Conservation (phyloP, 2,113 vertebrate species). For the Corvus moneduloides region DNA sequence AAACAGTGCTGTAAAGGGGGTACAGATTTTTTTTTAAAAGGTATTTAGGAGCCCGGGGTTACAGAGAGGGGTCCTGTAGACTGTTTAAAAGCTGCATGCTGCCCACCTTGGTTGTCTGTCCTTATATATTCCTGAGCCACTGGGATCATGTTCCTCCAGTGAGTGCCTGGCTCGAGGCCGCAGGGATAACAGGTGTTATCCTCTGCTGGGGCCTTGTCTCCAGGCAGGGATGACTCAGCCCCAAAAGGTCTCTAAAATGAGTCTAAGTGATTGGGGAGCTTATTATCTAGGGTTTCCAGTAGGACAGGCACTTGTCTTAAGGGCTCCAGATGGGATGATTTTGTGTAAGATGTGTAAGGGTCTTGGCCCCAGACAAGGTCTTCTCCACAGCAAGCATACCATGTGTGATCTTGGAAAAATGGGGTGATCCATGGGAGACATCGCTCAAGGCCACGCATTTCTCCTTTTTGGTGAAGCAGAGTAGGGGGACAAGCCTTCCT, state of each 20-base stretch:
- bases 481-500: neutral
- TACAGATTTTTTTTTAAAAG: neutral
- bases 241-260: neutral
- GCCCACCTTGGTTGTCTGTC: neutral
- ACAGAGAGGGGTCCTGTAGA: neutral
- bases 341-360: rapidly evolving
- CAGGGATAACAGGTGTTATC: constrained; percentile 17
- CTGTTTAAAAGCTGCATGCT: neutral
- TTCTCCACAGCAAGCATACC: rapidly evolving
- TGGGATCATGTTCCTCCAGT: neutral
- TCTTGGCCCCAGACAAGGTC: neutral
- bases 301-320: rapidly evolving
- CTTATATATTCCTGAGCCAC: neutral
- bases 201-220: neutral
- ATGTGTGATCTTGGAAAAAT: neutral
- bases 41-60: neutral
- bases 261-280: neutral
- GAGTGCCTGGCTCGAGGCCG: neutral
- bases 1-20: neutral
- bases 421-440: rapidly evolving
- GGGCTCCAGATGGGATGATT: neutral
- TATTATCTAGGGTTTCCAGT: neutral
- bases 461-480: neutral
- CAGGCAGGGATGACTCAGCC: neutral
- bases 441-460: rapidly evolving